Conservation (phyloP, 2,888 invertebrate genomes). For the Opisthograptis luteolata region DNA sequence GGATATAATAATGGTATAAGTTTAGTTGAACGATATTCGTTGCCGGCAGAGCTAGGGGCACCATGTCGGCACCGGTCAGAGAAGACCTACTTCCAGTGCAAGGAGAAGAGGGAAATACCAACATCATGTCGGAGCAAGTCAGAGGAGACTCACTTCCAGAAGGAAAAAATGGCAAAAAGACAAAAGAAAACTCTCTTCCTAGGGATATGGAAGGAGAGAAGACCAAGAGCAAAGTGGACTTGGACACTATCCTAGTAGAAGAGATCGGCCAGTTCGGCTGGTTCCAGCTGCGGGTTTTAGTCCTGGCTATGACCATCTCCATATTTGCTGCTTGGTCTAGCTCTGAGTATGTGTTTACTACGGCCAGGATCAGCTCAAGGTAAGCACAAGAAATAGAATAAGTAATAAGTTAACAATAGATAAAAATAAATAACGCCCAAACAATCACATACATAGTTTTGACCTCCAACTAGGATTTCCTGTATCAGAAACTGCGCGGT, state of each 20-base stretch:
- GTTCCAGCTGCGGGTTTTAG: conserved; percentile 58
- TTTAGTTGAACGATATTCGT: conserved; percentile 8
- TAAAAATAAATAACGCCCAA: no score
- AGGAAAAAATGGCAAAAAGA: no score
- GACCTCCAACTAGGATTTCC: no score
- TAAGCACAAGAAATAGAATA: no score
- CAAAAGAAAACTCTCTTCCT: no score
- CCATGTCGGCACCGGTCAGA: conserved; percentile 14
- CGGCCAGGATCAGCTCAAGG: conserved; percentile 69
- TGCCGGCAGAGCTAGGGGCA: not conserved
- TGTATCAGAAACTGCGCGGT: no score
- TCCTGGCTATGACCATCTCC: conserved; percentile 49
- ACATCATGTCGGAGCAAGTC: conserved; percentile 15
- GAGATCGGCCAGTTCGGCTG: conserved; percentile 71
- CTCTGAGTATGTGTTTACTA: conserved; percentile 68
- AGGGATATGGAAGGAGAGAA: not conserved
- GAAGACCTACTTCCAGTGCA: conserved; percentile 9
- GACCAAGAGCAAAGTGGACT: conserved; percentile 42
- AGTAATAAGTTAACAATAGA: no score
- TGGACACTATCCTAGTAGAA: conserved; percentile 63
- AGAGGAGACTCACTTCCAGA: conserved; percentile 8
- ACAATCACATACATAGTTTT: no score
- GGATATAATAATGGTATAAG: conserved; percentile 1
- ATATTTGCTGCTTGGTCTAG: conserved; percentile 61
- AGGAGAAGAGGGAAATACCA: no score